Base-by-base conservation (phyloP, 92 coral and sea anemone species). In the Meandrina meandrites region DNA sequence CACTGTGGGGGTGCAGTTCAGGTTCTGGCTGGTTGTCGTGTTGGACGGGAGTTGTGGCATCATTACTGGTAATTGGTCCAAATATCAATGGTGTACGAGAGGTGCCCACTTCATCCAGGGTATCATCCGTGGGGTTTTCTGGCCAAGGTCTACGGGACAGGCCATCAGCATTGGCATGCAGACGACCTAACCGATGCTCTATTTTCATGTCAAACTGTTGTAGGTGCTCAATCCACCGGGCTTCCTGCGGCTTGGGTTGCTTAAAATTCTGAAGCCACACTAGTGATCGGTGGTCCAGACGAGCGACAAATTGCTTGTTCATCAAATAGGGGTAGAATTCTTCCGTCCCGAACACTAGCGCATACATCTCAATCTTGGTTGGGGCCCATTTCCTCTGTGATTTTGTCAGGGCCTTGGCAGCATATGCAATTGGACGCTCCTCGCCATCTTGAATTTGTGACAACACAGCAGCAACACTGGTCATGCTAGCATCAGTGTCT, bases 401-500 rank as follows among this genome's bases (percentile, higher is more conserved):
- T 42, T 87, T 91, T 50, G 84, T 76, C 74, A 90, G 51, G 31
- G 87, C 78, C 60, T 79, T 85, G 36, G 81, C 89, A 34, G 84
- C 91, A 36, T 87, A 90, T 71, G 81, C 90, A 21, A 87, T 77
- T 6, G 81, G 88, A 47, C 81, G 72, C 35, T 73, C 90, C 35
- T 64, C 37, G 28, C 87, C 90, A 16, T 78, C 76, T 34, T 88
- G 75, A 19, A 83, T 71, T 62, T 83, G 88, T 0, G 86, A 86
- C 57, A 90, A 62, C 76, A 90, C 82, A 40, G 87, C 92, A 6
- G 87, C 90, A 6, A 83, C 83, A 8, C 73, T 89, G n/a, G 79
- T 67, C 1, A 70, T 75, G 72, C 82, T 87, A 4, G 87, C 60
- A 60, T 91, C 93, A 40, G 91, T 87, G 75, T 91, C 91, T 19